phyloP scores from a whole-genome alignment of 2,888 invertebrate genomes.

The Rapana venosa region DNA sequence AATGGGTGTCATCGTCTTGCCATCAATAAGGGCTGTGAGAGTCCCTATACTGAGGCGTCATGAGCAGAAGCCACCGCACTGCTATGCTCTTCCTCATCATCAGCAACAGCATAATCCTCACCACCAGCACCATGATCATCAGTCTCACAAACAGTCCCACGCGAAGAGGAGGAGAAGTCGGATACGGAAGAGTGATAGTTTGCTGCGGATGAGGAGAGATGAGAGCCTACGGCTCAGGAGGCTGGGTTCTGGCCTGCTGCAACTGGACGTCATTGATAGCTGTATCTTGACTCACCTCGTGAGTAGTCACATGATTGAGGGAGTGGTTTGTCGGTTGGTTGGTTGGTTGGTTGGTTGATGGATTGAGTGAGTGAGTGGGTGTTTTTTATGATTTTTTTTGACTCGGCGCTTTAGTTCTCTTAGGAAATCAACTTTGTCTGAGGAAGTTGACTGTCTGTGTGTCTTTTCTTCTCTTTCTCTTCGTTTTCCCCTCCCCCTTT shows the following conservation, averaged over 20 bases:
- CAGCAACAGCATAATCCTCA: neutral
- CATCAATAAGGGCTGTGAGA: neutral
- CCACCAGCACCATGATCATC: neutral
- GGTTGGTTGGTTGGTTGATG: neutral
- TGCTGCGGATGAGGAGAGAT: constrained; percentile 49
- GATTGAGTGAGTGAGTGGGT: too few species aligned
- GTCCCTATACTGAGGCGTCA: neutral
- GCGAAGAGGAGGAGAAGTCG: neutral
- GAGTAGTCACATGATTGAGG: constrained; percentile 39
- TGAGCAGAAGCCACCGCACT: neutral
- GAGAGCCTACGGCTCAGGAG: constrained; percentile 58
- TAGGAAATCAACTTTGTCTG: too few species aligned
- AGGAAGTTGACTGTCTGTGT: neutral
- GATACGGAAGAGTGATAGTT: constrained; percentile 49
- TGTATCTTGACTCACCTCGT: constrained; percentile 61
- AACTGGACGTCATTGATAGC: constrained; percentile 58
- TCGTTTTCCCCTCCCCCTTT: neutral
- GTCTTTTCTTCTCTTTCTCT: neutral
- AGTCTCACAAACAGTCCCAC: neutral
- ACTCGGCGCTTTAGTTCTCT: neutral
- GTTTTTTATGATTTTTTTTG: neutral
- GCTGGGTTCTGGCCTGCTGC: constrained; percentile 67
- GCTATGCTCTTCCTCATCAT: neutral
- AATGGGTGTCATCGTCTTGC: constrained; percentile 14
- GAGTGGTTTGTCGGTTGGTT: neutral